phyloP scores from a whole-genome alignment of 2,888 invertebrate species.

The Rhingia campestris region DNA sequence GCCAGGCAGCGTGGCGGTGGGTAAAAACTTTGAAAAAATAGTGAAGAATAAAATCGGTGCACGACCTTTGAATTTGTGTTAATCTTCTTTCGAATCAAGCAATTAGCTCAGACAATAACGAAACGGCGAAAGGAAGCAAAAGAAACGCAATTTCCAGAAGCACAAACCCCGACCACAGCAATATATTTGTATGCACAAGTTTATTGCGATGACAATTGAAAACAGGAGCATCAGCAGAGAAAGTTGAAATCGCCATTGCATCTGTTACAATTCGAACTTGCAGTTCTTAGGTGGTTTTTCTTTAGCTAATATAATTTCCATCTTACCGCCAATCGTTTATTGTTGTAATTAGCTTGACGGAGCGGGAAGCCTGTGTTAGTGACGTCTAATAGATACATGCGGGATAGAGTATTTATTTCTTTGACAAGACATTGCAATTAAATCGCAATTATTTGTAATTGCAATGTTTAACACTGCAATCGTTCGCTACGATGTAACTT shows the following conservation, averaged over 20 bases:
- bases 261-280: constrained; percentile 9
- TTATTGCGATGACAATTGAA: constrained; percentile 7
- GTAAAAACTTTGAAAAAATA: background rate
- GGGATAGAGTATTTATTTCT: background rate
- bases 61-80: constrained; percentile 66
- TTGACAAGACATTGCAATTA: constrained; percentile 27
- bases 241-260: constrained; percentile 23
- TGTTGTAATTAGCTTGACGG: constrained; percentile 49
- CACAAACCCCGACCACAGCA: constrained; percentile 16
- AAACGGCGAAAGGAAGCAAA: background rate
- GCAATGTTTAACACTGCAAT: constrained; percentile 38
- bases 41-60: constrained; percentile 18
- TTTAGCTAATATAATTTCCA: constrained; percentile 49
- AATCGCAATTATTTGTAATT: constrained; percentile 54
- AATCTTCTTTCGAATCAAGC: constrained; percentile 60
- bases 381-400: background rate
- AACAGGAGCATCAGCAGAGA: constrained; percentile 7
- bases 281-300: constrained; percentile 15
- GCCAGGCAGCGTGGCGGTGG: background rate
- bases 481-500: constrained; percentile 55
- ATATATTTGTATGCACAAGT: constrained; percentile 7
- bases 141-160: constrained; percentile 14
- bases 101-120: constrained; percentile 49
- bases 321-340: constrained; percentile 49
- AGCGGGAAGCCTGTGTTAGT: constrained; percentile 27